phyloP scores from a whole-genome alignment of 2,888 invertebrate species.

The Dryadula phaetusa region DNA sequence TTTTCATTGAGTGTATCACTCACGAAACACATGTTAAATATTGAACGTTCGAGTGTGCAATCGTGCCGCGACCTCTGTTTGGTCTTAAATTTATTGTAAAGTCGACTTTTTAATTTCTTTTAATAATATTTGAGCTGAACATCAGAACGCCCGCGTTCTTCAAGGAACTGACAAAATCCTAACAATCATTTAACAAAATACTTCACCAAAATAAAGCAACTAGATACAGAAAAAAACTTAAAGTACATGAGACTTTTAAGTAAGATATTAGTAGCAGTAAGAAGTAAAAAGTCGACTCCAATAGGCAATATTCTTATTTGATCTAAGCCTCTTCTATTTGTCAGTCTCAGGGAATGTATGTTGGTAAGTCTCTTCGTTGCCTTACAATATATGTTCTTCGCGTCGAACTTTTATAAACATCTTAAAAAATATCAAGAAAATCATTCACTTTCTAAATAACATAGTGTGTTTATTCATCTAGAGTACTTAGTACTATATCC shows the following conservation, averaged over 20 bases:
- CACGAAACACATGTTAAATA: conserved; percentile 15
- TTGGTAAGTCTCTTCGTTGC: conserved; percentile 83
- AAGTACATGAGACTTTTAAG: no score
- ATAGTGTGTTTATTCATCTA: conserved; percentile 56
- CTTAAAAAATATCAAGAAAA: conserved; percentile 80
- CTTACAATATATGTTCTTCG: conserved; percentile 76
- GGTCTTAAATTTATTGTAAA: conserved; percentile 62
- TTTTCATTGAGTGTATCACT: neutral
- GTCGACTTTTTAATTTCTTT: conserved; percentile 42
- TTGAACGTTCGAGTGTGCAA: conserved; percentile 16
- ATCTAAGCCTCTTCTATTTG: conserved; percentile 76
- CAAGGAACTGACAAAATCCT: neutral
- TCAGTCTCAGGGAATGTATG: conserved; percentile 84
- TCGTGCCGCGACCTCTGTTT: conserved; percentile 43
- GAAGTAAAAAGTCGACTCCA: conserved; percentile 31
- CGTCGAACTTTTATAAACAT: conserved; percentile 67
- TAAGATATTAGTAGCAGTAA: neutral
- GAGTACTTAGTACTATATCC: conserved; percentile 66
- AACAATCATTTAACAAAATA: neutral
- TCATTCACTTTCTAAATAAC: conserved; percentile 55
- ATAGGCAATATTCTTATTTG: conserved; percentile 57
- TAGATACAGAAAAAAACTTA: no score
- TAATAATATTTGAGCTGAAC: neutral
- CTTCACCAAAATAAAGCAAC: no score
- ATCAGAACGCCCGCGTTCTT: neutral